These are phyloP conservation scores for Eleginops maclovinus DNA, from an alignment of 2,113 vertebrate species.

Conservation along the genomic window DNA sequence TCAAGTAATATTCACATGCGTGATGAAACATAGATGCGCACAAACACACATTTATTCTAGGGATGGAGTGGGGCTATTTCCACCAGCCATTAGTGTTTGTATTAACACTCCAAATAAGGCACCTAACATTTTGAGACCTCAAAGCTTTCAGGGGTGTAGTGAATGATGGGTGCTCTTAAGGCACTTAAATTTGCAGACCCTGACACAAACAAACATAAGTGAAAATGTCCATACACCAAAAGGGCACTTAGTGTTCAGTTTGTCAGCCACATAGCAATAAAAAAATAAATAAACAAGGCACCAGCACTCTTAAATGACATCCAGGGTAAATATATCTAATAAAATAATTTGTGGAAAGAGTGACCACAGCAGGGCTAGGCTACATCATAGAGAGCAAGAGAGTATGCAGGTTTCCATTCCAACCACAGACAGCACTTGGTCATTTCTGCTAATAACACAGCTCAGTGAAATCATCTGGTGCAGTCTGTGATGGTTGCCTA, in stretches of 20 bases:
- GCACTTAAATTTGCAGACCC: conserved; percentile 38
- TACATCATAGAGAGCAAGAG: background rate
- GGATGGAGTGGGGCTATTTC: conserved; percentile 44
- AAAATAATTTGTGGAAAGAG: background rate
- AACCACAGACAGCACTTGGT: conserved; percentile 18
- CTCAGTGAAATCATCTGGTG: conserved; percentile 41
- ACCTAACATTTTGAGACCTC: conserved; percentile 43
- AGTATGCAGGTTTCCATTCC: conserved; percentile 14
- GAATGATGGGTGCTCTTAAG: conserved; percentile 37
- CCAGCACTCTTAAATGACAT: conserved; percentile 1
- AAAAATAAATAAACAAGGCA: conserved; percentile 10
- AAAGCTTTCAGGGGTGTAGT: conserved; percentile 28
- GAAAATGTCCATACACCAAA: background rate
- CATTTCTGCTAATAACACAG: conserved; percentile 43
- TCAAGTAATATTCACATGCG: conserved; percentile 38
- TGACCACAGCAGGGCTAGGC: background rate
- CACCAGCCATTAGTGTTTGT: conserved; percentile 39
- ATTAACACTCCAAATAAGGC: conserved; percentile 44
- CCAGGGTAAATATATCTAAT: background rate
- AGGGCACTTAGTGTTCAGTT: background rate
- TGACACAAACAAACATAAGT: conserved; percentile 39
- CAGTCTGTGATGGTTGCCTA: conserved; percentile 25
- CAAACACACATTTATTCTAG: conserved; percentile 36
- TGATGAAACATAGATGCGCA: conserved; percentile 32
- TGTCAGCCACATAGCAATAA: background rate